Evolutionary conservation across 2,113 vertebrate species (phyloP), one percentile per base, ranked within the genome.

Genomic region (Lamprotornis superbus): DNA sequence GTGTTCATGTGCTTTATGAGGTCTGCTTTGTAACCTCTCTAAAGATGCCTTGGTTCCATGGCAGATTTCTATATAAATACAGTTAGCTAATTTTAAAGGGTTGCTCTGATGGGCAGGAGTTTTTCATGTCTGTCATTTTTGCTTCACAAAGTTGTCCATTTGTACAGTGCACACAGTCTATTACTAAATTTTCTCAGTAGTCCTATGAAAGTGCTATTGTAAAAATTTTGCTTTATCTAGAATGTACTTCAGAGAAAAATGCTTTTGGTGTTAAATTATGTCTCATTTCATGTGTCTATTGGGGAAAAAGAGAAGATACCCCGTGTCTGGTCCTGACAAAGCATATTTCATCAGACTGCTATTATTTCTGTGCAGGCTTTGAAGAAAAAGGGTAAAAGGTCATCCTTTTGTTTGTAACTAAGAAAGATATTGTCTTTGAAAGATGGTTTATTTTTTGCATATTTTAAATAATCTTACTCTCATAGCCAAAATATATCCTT

Each of bases 301-400:
- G 52, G 74, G 90, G n/a, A 65, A 87, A 69, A 79, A 91, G 40
- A 91, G 69, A 86, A 91, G 78, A 88, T 80, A 77, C 53, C 13
- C 67, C 1, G 5, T 92, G 91, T 80, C 85, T 94, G 71, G 61
- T 75, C 75, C 79, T 97, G 91, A 88, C 91, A 95, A 86, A 95
- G 91, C 76, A 49, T 89, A 73, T 95, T 90, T 95, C 24, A 60
- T 94, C 91, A 90, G 67, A 52, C 68, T 64, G 71, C 83, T 94
- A 30, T 93, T 95, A 94, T 94, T 92, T 86, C 71, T 92, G 89
- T 92, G 89, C 94, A 92, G n/a, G 68, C 91, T 95, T 92, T 95
- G 80, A 93, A 76, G 70, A 85, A 85, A 91, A 90, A 86, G 93
- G 76, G 42, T 83, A 88, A 95, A 92, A 86, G 94, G 93, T 96